Evolutionary conservation across 2,888 invertebrate species (phyloP).

Genomic region (Sepioteuthis lessoniana): DNA sequence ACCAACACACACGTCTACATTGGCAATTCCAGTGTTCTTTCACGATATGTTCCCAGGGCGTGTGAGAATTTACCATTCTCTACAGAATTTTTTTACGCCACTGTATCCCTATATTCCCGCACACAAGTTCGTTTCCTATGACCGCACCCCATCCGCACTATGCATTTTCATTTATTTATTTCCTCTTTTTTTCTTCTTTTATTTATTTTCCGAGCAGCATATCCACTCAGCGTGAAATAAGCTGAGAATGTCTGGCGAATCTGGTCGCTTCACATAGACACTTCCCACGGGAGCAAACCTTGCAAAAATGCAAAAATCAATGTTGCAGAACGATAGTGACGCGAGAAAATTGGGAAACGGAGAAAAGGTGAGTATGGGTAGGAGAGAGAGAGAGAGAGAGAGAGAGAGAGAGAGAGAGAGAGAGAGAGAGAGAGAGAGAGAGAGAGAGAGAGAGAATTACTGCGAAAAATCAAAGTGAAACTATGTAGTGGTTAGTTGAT

Average conservation of each 20-base stretch:
- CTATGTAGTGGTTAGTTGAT: background rate
- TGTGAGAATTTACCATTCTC: background rate
- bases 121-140: background rate
- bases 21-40: background rate
- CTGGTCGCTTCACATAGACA: slow-evolving; percentile 17
- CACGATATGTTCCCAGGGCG: background rate
- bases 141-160: background rate
- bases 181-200: background rate
- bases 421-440: background rate
- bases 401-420: background rate
- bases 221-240: background rate
- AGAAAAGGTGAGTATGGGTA: background rate
- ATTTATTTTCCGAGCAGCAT: background rate
- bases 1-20: background rate
- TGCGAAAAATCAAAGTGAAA: background rate
- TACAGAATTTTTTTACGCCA: background rate
- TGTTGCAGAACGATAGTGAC: slow-evolving; percentile 33
- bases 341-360: background rate
- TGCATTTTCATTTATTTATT: background rate
- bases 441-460: background rate
- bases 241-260: background rate
- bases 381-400: background rate
- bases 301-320: slow-evolving; percentile 33
- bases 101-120: slow-evolving; percentile 1
- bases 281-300: slow-evolving; percentile 18